Evolutionary conservation across 2,888 invertebrate species (phyloP).

Genomic region (Apeira syringaria): DNA sequence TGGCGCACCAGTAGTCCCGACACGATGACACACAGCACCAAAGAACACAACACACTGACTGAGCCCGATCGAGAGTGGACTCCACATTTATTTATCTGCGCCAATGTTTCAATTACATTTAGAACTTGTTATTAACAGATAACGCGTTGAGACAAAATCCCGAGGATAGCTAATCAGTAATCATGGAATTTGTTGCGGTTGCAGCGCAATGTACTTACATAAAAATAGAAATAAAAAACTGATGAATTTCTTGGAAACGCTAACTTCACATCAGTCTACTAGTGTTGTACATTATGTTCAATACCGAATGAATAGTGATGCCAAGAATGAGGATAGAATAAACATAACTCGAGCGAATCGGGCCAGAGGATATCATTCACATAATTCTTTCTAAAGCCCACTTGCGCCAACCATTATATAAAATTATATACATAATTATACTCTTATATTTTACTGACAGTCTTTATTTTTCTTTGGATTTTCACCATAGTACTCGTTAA

Average conservation of each 20-base stretch:
- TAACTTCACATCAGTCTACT: constrained; percentile 61
- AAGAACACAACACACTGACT: constrained; percentile 70
- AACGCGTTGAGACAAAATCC: constrained; percentile 36
- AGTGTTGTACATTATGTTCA: neutral
- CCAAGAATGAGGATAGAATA: no score
- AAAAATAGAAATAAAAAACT: constrained; percentile 68
- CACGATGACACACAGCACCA: constrained; percentile 78
- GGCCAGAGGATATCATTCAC: no score
- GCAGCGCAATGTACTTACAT: constrained; percentile 64
- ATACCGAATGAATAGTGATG: no score
- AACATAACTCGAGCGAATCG: no score
- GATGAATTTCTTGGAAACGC: constrained; percentile 63
- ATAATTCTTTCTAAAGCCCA: no score
- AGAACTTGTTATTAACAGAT: constrained; percentile 35
- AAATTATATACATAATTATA: no score
- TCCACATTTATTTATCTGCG: constrained; percentile 52
- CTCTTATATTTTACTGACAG: no score
- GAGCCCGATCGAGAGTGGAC: constrained; percentile 45
- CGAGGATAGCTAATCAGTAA: constrained; percentile 42
- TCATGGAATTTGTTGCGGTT: constrained; percentile 53
- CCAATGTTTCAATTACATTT: constrained; percentile 35
- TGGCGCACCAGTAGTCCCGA: constrained; percentile 70
- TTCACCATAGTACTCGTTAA: no score
- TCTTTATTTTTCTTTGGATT: no score
- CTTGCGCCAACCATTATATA: no score